Evolutionary conservation across 30 jellyfish, hydroid and myxozoan species (phyloP), one percentile per base, ranked within the genome.

Genomic region (Calvadosia cruxmelitensis): DNA sequence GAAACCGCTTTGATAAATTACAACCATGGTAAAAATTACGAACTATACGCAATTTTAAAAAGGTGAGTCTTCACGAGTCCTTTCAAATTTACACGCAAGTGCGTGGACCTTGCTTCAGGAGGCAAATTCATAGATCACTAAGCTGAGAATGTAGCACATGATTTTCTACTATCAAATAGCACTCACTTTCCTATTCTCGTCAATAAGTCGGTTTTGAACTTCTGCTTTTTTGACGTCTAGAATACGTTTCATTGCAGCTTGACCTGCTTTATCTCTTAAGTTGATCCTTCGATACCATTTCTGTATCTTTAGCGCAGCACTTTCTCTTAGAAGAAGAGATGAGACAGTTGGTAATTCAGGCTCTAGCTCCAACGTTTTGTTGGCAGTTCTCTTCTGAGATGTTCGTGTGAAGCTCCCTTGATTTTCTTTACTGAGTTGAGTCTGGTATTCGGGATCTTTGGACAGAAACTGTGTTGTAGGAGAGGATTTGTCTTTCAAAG

Each of bases 161-260:
- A n/a, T n/a, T n/a, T n/a, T n/a, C n/a, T n/a, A n/a, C n/a, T n/a
- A n/a, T n/a, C n/a, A n/a, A n/a, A n/a, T n/a, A n/a, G n/a, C n/a
- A n/a, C n/a, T n/a, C n/a, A n/a, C n/a, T n/a, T n/a, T n/a, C n/a
- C n/a, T 42, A 5, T 42, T 42, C 20, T 89, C 95, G 26, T 67
- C 51, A 53, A 75, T 70, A 67, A 89, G 65, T 48, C 92, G 75
- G 27, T 84, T 69, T 73, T 89, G 86, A 1, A 89, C n/a, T 64
- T 81, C 93, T 64, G 51, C 73, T 67, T 76, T 77, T 61, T 89
- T 89, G 34, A 62, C 70, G 7, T 79, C 92, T 90, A 89, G 68
- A 92, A 89, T 81, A 48, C 94, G 78, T 49, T 73, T 74, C 82
- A 81, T 76, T 10, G 93, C 94, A 10, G 93, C 93, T 1, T 82